A percentile compares a stretch with the other conserved stretches of the same genome.
Evolutionary conservation across 2,888 invertebrate species (phyloP).

Genomic region (Hartigia nigra): DNA sequence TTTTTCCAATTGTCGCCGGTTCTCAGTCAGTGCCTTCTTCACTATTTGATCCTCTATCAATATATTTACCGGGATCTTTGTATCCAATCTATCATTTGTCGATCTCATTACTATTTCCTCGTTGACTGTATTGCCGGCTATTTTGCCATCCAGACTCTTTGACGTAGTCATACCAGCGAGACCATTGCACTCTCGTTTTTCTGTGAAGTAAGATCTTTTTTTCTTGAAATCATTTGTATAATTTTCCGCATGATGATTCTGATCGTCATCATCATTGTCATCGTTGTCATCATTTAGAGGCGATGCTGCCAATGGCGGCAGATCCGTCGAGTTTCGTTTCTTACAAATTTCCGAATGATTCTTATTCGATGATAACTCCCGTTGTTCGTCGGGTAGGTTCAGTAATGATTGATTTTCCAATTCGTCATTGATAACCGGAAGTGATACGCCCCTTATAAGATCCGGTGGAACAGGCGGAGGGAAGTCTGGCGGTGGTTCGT

Average conservation of each 20-base stretch:
- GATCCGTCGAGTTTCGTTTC: slow-evolving; percentile 45
- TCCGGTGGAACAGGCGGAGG: slow-evolving; percentile 72
- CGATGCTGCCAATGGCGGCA: slow-evolving; percentile 67
- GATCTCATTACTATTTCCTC: slow-evolving; percentile 26
- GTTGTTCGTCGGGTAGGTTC: slow-evolving; percentile 79
- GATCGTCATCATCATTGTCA: slow-evolving; percentile 11
- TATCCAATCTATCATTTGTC: slow-evolving; percentile 30
- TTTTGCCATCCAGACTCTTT: slow-evolving; percentile 44
- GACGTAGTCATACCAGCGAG: slow-evolving; percentile 39
- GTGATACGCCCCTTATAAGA: slow-evolving; percentile 76
- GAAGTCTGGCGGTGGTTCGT: slow-evolving; percentile 71
- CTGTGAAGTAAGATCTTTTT: slow-evolving; percentile 16
- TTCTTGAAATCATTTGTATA: slow-evolving; percentile 21
- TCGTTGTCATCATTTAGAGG: slow-evolving; percentile 69
- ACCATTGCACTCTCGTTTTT: slow-evolving; percentile 49
- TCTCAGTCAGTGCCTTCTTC: slow-evolving; percentile 62
- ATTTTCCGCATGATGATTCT: slow-evolving; percentile 28
- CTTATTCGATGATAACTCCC: slow-evolving; percentile 64
- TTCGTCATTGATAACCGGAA: slow-evolving; percentile 74
- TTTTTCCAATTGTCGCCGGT: slow-evolving; percentile 59
- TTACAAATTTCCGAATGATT: neutral
- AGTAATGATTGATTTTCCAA: slow-evolving; percentile 70
- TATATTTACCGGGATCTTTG: slow-evolving; percentile 61
- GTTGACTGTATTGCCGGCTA: slow-evolving; percentile 20
- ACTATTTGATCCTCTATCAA: slow-evolving; percentile 63